Percentiles rank a stretch among this genome's conserved stretches.
Conservation (phyloP, 2,797 vertebrate species). For the Poecilia velifera region DNA sequence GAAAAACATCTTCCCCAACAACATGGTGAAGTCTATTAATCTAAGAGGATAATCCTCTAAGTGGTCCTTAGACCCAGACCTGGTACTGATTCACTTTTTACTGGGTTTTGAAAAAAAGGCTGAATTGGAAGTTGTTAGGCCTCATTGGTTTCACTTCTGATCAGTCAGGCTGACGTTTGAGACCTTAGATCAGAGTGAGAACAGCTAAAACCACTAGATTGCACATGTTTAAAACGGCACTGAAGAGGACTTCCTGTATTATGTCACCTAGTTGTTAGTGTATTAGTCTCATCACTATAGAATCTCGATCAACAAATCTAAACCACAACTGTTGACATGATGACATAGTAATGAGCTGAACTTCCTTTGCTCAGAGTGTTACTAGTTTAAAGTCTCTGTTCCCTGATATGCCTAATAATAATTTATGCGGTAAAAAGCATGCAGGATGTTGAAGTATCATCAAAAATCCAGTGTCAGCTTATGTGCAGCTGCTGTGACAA, state of each 20-base stretch:
- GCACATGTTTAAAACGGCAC: neutral
- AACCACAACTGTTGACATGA: neutral
- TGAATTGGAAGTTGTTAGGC: neutral
- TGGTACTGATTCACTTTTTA: neutral
- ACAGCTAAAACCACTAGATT: neutral
- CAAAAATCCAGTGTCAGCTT: neutral
- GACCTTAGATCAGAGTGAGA: neutral
- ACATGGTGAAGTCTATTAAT: neutral
- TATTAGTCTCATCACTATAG: neutral
- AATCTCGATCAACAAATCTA: neutral
- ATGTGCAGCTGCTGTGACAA: neutral
- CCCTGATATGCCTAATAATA: neutral
- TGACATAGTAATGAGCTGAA: neutral
- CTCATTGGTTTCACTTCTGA: neutral
- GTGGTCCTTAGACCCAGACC: neutral
- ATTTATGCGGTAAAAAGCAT: neutral
- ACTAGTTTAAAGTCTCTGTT: neutral
- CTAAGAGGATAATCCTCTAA: neutral
- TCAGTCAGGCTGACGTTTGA: neutral
- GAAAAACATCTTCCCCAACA: neutral
- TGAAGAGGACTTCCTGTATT: neutral
- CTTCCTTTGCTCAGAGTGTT: neutral
- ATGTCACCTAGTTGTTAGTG: neutral
- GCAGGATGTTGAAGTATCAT: neutral
- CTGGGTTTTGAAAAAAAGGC: neutral